Evolutionary conservation across 1,140 invertebrate species (phyloP).

Genomic region (Anadara kagoshimensis): DNA sequence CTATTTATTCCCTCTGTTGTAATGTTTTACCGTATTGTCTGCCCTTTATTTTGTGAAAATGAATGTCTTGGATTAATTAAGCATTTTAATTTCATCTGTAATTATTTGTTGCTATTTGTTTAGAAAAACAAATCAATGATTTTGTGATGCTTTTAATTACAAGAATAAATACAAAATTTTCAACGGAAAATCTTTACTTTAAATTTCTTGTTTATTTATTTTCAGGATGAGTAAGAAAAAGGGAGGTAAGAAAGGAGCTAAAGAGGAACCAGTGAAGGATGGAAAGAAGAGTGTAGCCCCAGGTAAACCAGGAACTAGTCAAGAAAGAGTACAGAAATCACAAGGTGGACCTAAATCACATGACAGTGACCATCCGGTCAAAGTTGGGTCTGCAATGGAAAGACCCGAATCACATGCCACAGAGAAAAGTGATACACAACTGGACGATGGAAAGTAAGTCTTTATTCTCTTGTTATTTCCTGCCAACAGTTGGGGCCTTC

Average conservation of each 20-base stretch:
- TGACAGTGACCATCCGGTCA: constrained; percentile 58
- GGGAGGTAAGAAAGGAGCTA: constrained; percentile 55
- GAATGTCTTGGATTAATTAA: too few species aligned
- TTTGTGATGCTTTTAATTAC: background rate
- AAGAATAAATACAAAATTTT: background rate
- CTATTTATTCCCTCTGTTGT: too few species aligned
- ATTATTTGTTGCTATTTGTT: too few species aligned
- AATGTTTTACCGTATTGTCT: too few species aligned
- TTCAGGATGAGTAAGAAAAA: constrained; percentile 26
- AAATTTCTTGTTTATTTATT: constrained; percentile 12
- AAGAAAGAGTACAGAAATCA: constrained; percentile 42
- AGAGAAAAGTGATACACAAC: constrained; percentile 63
- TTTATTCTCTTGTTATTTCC: too few species aligned
- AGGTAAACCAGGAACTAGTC: constrained; percentile 27
- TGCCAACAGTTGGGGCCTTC: too few species aligned
- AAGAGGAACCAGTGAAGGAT: constrained; percentile 58
- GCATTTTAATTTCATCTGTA: too few species aligned
- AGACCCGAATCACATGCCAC: constrained; percentile 70
- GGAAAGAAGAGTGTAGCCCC: constrained; percentile 58
- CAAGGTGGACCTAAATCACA: constrained; percentile 51
- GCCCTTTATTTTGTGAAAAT: too few species aligned
- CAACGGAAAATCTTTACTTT: background rate
- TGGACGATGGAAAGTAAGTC: constrained; percentile 66
- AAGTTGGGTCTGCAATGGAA: constrained; percentile 49
- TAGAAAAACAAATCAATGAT: too few species aligned